Base-by-base conservation (phyloP, 2,888 invertebrate genomes). In the Gymnoscelis rufifasciata region DNA sequence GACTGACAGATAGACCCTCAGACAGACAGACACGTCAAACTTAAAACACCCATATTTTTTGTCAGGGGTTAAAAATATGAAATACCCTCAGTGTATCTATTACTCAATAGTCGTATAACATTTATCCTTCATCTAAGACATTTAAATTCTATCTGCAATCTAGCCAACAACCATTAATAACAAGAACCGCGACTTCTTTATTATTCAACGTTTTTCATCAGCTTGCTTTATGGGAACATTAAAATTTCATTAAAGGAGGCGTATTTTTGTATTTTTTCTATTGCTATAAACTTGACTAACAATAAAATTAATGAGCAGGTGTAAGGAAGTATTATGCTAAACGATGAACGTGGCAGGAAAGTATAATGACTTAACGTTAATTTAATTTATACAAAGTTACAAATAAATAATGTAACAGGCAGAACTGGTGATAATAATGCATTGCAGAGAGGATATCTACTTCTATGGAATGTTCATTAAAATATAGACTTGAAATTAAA, bases 191-290 rank as follows among this genome's bases (percentile, higher is more conserved):
- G 19, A 43, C 46, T 56, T 52, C 40, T 56, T 56, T 58, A 55
- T 58, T 56, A 56, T 59, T 54, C 57, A 50, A 43, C 52, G 52
- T 60, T 62, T 66, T 66, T 66, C 59, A 66, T 66, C 65, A 58
- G 59, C 56, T 46, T 47, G 49, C 54, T 66, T 68, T 64, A 64
- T 59, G 59, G 51, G 42, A 47, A 56, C 51, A 56, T 59, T 55
- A 56, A 49, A 44, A 46, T 59, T 52, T 54, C 51, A 57, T 62
- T 60, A 54, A 55, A 53, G 50, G 35, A 42, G 38, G 43, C 29
- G 39, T 40, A 38, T 43, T 52, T 50, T n/a, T n/a, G n/a, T n/a
- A n/a, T n/a, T n/a, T n/a, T n/a, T 50, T 45, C 36, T 30, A 44
- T 45, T 39, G 44, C 36, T 27, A 43, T 51, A 47, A 48, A 52